Evolutionary conservation across 1,140 invertebrate species (phyloP).

Genomic region (Lethrus apterus): DNA sequence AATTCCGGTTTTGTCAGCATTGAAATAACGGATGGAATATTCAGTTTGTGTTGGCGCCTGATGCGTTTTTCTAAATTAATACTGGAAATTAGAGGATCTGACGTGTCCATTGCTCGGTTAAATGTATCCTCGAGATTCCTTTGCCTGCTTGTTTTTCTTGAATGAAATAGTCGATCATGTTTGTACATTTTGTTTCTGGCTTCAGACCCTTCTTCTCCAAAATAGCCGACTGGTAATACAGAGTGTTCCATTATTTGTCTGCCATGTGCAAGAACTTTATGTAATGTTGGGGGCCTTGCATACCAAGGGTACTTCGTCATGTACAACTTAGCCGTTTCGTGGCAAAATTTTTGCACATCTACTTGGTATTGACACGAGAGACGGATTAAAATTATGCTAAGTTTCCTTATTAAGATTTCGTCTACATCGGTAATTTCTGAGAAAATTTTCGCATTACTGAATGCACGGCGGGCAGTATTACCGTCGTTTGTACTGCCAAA

Average conservation of each 20-base stretch:
- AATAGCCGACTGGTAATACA: too few species aligned
- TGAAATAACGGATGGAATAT: too few species aligned
- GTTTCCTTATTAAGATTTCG: constrained; percentile 1
- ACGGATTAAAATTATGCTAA: constrained; percentile 1
- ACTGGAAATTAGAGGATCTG: too few species aligned
- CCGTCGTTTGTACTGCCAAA: constrained; percentile 2
- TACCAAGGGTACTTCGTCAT: background rate
- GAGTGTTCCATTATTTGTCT: too few species aligned
- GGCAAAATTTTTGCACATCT: background rate
- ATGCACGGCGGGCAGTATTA: background rate
- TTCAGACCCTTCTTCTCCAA: too few species aligned
- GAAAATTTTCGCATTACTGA: background rate
- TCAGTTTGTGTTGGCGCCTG: too few species aligned
- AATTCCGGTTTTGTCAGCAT: too few species aligned
- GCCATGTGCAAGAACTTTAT: constrained; percentile 3
- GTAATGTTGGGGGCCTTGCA: background rate
- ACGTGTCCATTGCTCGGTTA: too few species aligned
- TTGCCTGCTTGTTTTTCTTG: too few species aligned
- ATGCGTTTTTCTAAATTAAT: too few species aligned
- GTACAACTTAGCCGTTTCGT: background rate
- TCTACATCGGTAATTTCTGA: constrained; percentile 1
- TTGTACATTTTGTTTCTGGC: background rate
- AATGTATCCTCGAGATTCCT: too few species aligned
- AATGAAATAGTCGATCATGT: too few species aligned
- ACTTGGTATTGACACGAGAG: background rate